Percentiles rank a stretch among this genome's conserved stretches.
phyloP scores from a whole-genome alignment of 92 coral and sea anemone species.

The Zoanthus sansibaricus region DNA sequence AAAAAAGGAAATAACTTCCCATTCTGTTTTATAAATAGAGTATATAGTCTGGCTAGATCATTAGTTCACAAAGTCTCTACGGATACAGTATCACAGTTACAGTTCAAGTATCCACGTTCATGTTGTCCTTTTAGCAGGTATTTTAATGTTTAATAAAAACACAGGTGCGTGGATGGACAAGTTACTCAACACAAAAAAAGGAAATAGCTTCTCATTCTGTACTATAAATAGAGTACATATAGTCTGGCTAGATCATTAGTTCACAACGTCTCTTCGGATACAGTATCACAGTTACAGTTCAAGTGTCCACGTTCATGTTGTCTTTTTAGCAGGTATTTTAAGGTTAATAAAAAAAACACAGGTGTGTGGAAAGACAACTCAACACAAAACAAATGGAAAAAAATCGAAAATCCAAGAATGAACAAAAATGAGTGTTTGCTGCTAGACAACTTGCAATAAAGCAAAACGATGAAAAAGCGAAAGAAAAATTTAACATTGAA shows the following conservation, averaged over 20 bases:
- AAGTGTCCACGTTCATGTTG: too few species aligned
- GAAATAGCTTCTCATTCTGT: too few species aligned
- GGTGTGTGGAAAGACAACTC: slow-evolving; percentile 42
- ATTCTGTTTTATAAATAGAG: too few species aligned
- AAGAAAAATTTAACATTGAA: slow-evolving; percentile 1
- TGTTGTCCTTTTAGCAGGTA: background rate
- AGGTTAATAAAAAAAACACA: slow-evolving; percentile 40
- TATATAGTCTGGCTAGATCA: too few species aligned
- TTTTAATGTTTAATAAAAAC: slow-evolving; percentile 41
- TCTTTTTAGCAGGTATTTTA: background rate
- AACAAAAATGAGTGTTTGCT: background rate
- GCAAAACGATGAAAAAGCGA: background rate
- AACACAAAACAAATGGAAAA: slow-evolving; percentile 31
- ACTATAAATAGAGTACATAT: too few species aligned
- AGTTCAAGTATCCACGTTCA: too few species aligned
- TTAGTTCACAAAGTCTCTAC: too few species aligned
- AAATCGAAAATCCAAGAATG: slow-evolving; percentile 8
- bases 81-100: too few species aligned
- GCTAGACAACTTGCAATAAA: slow-evolving; percentile 28
- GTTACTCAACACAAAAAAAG: slow-evolving; percentile 14
- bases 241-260: too few species aligned
- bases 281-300: too few species aligned
- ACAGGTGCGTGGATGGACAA: slow-evolving; percentile 47
- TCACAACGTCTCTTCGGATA: too few species aligned
- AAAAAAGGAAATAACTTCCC: background rate